Conservation (phyloP, 2,797 vertebrate species). For the Nasua narica region DNA sequence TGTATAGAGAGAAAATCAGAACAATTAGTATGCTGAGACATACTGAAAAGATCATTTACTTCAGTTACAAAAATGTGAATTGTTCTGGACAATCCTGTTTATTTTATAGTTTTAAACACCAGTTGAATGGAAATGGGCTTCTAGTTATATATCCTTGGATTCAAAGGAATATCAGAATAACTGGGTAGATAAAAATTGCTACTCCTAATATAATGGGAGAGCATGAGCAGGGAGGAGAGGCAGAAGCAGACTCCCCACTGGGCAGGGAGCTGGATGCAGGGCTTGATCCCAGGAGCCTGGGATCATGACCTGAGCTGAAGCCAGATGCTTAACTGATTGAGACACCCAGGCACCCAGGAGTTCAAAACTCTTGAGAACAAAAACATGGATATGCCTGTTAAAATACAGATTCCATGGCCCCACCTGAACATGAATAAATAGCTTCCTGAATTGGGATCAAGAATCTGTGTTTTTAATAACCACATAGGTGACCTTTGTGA, state of each 20-base stretch:
- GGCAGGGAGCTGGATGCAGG: accelerated
- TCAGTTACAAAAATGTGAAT: background rate
- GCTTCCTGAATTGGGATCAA: background rate
- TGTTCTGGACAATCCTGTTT: background rate
- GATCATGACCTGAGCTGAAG: background rate
- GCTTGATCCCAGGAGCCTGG: background rate
- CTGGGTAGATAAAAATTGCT: background rate
- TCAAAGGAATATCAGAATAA: background rate
- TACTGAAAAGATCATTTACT: background rate
- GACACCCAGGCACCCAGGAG: background rate
- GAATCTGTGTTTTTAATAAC: background rate
- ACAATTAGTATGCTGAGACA: background rate
- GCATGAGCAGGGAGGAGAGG: background rate
- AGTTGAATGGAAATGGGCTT: background rate
- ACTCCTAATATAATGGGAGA: background rate
- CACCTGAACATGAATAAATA: background rate
- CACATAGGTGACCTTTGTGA: background rate
- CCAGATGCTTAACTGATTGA: background rate
- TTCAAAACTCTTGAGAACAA: background rate
- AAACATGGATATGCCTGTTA: background rate
- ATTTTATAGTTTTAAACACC: background rate
- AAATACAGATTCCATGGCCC: background rate
- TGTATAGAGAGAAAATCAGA: background rate
- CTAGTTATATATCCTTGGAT: background rate
- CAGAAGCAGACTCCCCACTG: background rate